Evolutionary conservation across 2,888 invertebrate species (phyloP).

Genomic region (Hedya salicella): DNA sequence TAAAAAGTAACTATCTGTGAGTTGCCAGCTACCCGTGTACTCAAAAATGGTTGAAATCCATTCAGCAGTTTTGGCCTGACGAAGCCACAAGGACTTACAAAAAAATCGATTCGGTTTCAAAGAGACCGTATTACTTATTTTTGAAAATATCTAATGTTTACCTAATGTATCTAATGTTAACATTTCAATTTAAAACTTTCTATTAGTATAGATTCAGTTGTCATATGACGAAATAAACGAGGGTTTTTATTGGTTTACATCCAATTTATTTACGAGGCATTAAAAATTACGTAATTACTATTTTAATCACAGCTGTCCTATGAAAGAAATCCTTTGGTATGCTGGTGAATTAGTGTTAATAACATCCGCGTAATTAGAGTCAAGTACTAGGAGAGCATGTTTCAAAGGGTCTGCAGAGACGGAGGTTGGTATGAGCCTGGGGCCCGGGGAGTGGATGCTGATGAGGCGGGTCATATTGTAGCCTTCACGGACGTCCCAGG

Average conservation of each 20-base stretch:
- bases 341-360: slow-evolving; percentile 73
- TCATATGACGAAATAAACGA: neutral
- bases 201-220: no score
- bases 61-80: no score
- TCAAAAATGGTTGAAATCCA: no score
- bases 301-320: slow-evolving; percentile 51
- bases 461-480: slow-evolving; percentile 75
- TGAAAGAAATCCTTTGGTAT: slow-evolving; percentile 67
- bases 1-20: no score
- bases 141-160: no score
- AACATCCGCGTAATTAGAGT: slow-evolving; percentile 87
- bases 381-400: slow-evolving; percentile 82
- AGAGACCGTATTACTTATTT: no score
- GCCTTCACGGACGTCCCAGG: slow-evolving; percentile 82
- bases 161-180: no score
- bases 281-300: neutral
- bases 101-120: no score
- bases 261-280: neutral
- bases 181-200: no score
- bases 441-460: slow-evolving; percentile 80
- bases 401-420: slow-evolving; percentile 82
- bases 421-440: slow-evolving; percentile 82
- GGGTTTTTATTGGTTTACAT: neutral
- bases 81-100: no score
- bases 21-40: no score